Evolutionary conservation across 2,888 invertebrate genomes (phyloP), one percentile per base, ranked within the genome.

Genomic region (Ormyrus nitidulus): DNA sequence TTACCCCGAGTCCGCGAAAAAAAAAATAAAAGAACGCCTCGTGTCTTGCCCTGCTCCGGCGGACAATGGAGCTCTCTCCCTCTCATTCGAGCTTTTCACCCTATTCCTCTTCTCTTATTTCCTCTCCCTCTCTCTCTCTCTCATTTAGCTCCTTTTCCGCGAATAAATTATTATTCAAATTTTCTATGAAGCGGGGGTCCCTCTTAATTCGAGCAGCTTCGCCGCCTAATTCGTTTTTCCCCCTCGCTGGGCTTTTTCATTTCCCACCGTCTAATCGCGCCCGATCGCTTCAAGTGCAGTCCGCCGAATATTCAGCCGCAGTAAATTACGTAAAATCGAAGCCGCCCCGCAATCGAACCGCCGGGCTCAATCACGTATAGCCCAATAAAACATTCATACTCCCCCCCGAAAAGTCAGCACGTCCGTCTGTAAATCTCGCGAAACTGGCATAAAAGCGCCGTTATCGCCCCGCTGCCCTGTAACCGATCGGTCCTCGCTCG

Each of bases 1-100:
- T 88, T 88, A 87, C 86, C 85, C 48, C 13, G n/a, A 1, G 3
- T 13, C 53, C 34, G 10, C 7, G 51, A 54, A 71, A 65, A 58
- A 51, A 49, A 51, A 19, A 68, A 69, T 1, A 79, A 72, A 68
- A 13, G 13, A 13, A 13, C 13, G 48, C 61, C 65, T 6, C 74
- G 56, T 70, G 69, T 70, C 74, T 79, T 75, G 65, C 70, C 70
- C 19, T 13, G 13, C 65, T n/a, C 61, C 34, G 11, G 11, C 56
- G 13, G 19, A 10, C 5, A 8, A 4, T 13, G 49, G 68, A 19
- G n/a, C 9, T 56, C 19, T 1, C 19, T 19, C 19, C 19, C 19
- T 19, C 19, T 19, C 19, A 19, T 19, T 19, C 10, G 64, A 51
- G 58, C 59, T 59, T 34, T 19, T 69, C 34, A 46, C 53, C 56